Conservation (phyloP, 2,797 vertebrate genomes). For the Eulemur coronatus region DNA sequence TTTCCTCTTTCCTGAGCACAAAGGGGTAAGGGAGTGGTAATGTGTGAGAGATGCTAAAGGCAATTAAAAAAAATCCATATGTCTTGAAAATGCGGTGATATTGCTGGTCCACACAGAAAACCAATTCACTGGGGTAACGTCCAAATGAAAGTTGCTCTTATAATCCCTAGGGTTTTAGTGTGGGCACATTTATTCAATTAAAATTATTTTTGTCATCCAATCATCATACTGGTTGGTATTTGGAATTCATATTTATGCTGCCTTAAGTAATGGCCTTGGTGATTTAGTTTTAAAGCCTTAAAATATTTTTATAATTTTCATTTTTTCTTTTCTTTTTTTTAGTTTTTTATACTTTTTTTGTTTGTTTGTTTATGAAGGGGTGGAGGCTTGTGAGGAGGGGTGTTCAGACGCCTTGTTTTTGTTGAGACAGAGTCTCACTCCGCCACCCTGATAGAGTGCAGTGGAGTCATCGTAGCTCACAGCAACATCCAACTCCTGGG, state of each 20-base stretch:
- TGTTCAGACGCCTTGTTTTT: too few relatives aligned
- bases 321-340: too few relatives aligned
- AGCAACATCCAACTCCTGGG: too few relatives aligned
- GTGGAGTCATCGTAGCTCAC: too few relatives aligned
- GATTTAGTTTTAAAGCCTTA: conserved; percentile 45
- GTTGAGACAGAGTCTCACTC: too few relatives aligned
- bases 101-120: not conserved
- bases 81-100: not conserved
- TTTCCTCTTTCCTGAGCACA: not conserved
- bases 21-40: not conserved
- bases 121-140: not conserved
- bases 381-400: too few relatives aligned
- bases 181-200: not conserved
- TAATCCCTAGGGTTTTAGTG: not conserved
- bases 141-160: not conserved
- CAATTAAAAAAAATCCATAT: not conserved
- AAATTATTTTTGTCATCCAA: conserved; percentile 4
- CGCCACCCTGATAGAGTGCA: too few relatives aligned
- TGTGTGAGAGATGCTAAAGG: not conserved
- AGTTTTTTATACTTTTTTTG: too few relatives aligned
- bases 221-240: conserved; percentile 7
- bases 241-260: conserved; percentile 7
- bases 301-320: conserved; percentile 19
- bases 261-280: conserved; percentile 17
- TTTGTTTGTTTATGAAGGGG: too few relatives aligned